Base-by-base conservation (phyloP, 2,888 invertebrate species). In the Athalia circularis region DNA sequence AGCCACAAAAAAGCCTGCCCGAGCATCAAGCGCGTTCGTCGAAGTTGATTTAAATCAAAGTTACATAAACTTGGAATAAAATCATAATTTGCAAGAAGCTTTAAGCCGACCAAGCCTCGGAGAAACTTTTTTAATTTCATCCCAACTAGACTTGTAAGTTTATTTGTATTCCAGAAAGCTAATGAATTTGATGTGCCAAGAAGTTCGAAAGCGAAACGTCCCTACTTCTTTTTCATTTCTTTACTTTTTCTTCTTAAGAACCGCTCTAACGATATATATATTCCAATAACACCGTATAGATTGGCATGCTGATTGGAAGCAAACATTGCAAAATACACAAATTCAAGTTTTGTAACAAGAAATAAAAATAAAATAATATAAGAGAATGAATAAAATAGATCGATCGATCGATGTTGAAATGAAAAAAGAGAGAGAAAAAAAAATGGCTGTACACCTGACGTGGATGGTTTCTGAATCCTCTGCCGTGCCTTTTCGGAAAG, bases 41-140 rank as follows among this genome's bases (percentile, higher is more conserved):
- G 75, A 75, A 75, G 75, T 75, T 75, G 62, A 75, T 64, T 64
- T 11, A 75, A 75, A 75, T 75, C 62, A 64, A 64, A 75, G 75
- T 75, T 64, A 57, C 50, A 52, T 75, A 52, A 75, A 75, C 62
- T 75, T 75, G 61, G 64, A 75, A 75, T 62, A 75, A 75, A 75
- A 75, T 75, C 75, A 75, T 75, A 75, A 75, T 75, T 75, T 75
- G 62, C 50, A 61, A 61, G 75, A 50, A 75, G 75, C 75, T 64
- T 61, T 75, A 61, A 64, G 50, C 62, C 29, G 61, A n/a, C 64
- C 62, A 61, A 75, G 62, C 61, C 61, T 50, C 75, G 61, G 48
- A n/a, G 13, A 75, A 75, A 75, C 62, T 75, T 75, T 75, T 75
- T 75, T 75, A 61, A 75, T 75, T 75, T 75, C 64, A 61, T 75